These are phyloP conservation scores for Microcaecilia unicolor DNA, from an alignment of 2,797 vertebrate genomes.

Conservation along the genomic window DNA sequence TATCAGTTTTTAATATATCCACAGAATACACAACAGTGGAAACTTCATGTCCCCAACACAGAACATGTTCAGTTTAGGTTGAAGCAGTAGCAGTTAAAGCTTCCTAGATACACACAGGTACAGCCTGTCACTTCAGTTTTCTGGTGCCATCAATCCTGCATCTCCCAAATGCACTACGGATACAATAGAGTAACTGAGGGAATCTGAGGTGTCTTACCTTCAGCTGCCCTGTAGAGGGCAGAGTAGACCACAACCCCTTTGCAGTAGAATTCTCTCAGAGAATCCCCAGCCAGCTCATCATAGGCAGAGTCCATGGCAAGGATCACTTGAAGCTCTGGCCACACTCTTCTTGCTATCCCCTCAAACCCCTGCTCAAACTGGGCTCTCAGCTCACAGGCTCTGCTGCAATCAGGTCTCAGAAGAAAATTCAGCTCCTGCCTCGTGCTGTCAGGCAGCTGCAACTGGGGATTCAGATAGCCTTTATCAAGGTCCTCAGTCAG, in stretches of 20 bases:
- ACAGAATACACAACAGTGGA: no score
- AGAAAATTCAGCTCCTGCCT: slow-evolving; percentile 46
- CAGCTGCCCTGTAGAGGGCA: slow-evolving; percentile 68
- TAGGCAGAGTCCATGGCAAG: slow-evolving; percentile 64
- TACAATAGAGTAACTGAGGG: no score
- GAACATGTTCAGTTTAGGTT: no score
- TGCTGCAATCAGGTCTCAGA: slow-evolving; percentile 46
- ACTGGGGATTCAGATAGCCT: slow-evolving; percentile 51
- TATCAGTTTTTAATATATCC: no score
- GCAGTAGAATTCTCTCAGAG: slow-evolving; percentile 64
- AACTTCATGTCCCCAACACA: no score
- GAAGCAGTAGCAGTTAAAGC: no score
- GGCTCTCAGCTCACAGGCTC: slow-evolving; percentile 56
- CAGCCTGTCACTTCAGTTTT: no score
- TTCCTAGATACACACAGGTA: no score
- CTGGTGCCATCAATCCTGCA: no score
- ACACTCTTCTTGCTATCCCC: slow-evolving; percentile 69
- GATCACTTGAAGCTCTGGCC: slow-evolving; percentile 76
- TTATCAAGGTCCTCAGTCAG: slow-evolving; percentile 62
- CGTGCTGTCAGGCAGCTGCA: slow-evolving; percentile 43
- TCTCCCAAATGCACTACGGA: no score
- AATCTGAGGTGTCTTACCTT: slow-evolving; percentile 75
- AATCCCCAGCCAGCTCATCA: slow-evolving; percentile 68
- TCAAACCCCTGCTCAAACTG: slow-evolving; percentile 58
- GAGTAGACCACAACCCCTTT: slow-evolving; percentile 77